Percentiles rank a stretch among this genome's conserved stretches.
phyloP scores from a whole-genome alignment of 2,888 invertebrate genomes.

The Tetanocera ferruginea region DNA sequence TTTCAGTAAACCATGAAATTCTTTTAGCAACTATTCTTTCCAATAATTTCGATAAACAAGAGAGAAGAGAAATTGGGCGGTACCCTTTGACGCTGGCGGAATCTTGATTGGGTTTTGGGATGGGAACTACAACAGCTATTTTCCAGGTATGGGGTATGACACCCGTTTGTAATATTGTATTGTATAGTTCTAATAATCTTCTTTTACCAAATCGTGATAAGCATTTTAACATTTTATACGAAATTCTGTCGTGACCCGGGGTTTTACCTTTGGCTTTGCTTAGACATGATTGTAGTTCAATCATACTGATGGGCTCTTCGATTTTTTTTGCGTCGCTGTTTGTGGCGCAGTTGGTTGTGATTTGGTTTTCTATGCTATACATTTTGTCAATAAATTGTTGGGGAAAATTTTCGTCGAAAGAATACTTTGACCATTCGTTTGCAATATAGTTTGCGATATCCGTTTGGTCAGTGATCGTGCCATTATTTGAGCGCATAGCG shows the following conservation, averaged over 20 bases:
- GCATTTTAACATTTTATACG: constrained; percentile 38
- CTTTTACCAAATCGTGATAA: constrained; percentile 5
- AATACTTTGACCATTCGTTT: constrained; percentile 8
- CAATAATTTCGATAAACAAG: constrained; percentile 13
- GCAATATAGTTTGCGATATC: constrained; percentile 15
- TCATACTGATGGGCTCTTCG: constrained; percentile 10
- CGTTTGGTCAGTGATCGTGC: neutral
- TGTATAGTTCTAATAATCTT: constrained; percentile 10
- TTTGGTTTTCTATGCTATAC: neutral
- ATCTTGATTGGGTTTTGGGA: constrained; percentile 26
- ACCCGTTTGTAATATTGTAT: constrained; percentile 2
- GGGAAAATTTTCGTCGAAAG: constrained; percentile 2
- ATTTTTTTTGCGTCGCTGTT: neutral
- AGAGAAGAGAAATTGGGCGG: constrained; percentile 39
- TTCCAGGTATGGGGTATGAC: constrained; percentile 34
- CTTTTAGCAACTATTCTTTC: constrained; percentile 3
- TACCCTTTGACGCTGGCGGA: constrained; percentile 9
- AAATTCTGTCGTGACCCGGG: constrained; percentile 31
- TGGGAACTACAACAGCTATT: constrained; percentile 8
- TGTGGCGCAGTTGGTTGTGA: neutral
- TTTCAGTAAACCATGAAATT: neutral
- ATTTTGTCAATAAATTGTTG: neutral
- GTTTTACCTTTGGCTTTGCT: constrained; percentile 30
- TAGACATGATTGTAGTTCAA: constrained; percentile 8
- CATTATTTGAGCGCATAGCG: neutral